Percentiles rank a stretch among this genome's conserved stretches.
Evolutionary conservation across 2,888 invertebrate genomes (phyloP).

Genomic region (Melinaea menophilus): DNA sequence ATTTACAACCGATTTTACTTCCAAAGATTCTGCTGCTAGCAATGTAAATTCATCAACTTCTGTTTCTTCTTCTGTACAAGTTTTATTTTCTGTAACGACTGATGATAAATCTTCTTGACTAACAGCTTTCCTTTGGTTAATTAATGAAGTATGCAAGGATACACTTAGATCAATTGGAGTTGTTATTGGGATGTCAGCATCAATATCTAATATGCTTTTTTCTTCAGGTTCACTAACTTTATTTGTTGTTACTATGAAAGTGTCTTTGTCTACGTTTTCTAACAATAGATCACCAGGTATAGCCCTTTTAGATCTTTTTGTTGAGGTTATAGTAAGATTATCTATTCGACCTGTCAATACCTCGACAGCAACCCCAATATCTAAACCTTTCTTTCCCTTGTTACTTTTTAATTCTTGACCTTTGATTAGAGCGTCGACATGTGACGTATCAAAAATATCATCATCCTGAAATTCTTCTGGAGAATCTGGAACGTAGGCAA

Average conservation of each 20-base stretch:
- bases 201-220: slow-evolving; percentile 86
- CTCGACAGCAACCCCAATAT: slow-evolving; percentile 91
- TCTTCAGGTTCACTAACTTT: slow-evolving; percentile 80
- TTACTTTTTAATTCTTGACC: slow-evolving; percentile 82
- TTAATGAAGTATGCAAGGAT: slow-evolving; percentile 77
- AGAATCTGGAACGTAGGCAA: slow-evolving; percentile 92
- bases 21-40: slow-evolving; percentile 86
- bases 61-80: slow-evolving; percentile 68
- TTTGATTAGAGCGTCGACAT: slow-evolving; percentile 89
- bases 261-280: slow-evolving; percentile 74
- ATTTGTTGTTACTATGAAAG: slow-evolving; percentile 41
- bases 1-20: slow-evolving; percentile 72
- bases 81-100: slow-evolving; percentile 30
- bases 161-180: slow-evolving; percentile 85
- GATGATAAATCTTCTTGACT: slow-evolving; percentile 35
- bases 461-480: slow-evolving; percentile 83
- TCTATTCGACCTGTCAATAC: slow-evolving; percentile 91
- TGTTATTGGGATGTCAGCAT: slow-evolving; percentile 81
- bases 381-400: slow-evolving; percentile 86
- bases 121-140: slow-evolving; percentile 63
- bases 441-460: slow-evolving; percentile 92
- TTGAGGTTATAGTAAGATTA: slow-evolving; percentile 79
- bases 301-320: slow-evolving; percentile 76
- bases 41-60: slow-evolving; percentile 88
- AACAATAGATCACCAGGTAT: slow-evolving; percentile 84